Percentiles rank a stretch among this genome's conserved stretches.
Evolutionary conservation across 2,797 vertebrate species (phyloP).

Genomic region (Mionectes olivaceus): DNA sequence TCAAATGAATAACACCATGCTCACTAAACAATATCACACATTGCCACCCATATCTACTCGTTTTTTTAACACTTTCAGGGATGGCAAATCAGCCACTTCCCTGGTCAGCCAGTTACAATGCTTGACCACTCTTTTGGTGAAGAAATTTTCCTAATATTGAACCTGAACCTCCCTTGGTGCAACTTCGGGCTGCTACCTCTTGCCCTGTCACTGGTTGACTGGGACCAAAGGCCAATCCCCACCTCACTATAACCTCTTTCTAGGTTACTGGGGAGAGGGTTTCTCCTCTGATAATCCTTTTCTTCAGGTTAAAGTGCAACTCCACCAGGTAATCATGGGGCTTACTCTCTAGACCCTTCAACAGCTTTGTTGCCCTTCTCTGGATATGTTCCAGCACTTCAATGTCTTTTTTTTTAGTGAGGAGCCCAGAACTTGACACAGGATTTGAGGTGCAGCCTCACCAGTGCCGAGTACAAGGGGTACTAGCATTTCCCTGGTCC

Average conservation of each 20-base stretch:
- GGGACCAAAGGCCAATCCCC: neutral
- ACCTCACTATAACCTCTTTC: neutral
- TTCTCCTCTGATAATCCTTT: neutral
- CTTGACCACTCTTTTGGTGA: neutral
- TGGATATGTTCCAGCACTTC: neutral
- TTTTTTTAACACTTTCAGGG: neutral
- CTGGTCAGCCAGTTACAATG: neutral
- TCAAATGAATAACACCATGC: neutral
- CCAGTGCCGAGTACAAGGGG: too few species aligned
- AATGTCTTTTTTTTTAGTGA: neutral
- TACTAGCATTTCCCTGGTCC: neutral
- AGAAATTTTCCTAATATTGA: neutral
- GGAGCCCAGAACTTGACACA: neutral
- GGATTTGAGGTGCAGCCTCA: accelerated
- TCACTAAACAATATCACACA: neutral
- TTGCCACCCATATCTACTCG: too few species aligned
- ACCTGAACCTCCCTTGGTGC: neutral
- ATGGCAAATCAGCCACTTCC: neutral
- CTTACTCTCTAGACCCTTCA: neutral
- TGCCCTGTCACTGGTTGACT: neutral
- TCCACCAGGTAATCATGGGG: neutral
- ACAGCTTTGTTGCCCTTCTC: neutral
- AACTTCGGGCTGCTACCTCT: neutral
- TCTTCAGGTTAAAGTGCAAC: neutral
- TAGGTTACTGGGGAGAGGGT: neutral